phyloP scores from a whole-genome alignment of 2,888 invertebrate species.

The Prosapia bicincta region DNA sequence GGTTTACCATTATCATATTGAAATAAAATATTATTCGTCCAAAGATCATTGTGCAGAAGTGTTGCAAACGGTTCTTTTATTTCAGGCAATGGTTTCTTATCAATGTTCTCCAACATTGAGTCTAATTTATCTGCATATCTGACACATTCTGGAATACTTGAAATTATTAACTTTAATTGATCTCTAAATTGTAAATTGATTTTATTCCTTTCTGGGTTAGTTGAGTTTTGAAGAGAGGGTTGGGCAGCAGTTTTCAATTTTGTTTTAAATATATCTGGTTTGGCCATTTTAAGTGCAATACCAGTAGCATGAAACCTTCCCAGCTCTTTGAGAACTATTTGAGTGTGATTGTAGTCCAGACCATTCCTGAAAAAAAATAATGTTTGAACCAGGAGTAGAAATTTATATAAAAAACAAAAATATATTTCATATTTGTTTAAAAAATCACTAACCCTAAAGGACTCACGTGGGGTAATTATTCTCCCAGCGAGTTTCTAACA shows the following conservation, averaged over 20 bases:
- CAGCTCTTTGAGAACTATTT: not conserved
- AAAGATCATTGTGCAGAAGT: not conserved
- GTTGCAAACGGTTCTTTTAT: constrained; percentile 1
- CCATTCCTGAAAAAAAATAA: not conserved
- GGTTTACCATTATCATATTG: not conserved
- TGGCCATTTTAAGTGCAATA: not conserved
- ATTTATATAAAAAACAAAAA: too few relatives aligned
- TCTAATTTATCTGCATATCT: not conserved
- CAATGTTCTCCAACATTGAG: not conserved
- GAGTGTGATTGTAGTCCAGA: not conserved
- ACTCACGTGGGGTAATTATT: too few relatives aligned
- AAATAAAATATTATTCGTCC: not conserved
- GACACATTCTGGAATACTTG: not conserved
- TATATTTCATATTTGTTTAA: too few relatives aligned
- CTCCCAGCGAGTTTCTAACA: too few relatives aligned
- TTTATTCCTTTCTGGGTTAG: not conserved
- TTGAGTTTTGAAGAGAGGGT: not conserved
- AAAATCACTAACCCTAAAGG: too few relatives aligned
- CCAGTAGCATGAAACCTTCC: not conserved
- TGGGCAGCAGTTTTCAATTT: not conserved
- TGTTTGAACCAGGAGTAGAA: too few relatives aligned
- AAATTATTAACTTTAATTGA: not conserved
- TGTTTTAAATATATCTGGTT: not conserved
- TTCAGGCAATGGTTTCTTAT: not conserved
- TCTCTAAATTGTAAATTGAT: not conserved